Percentiles rank a stretch among this genome's conserved stretches.
Conservation (phyloP, 2,888 invertebrate species). For the Tigriopus californicus region DNA sequence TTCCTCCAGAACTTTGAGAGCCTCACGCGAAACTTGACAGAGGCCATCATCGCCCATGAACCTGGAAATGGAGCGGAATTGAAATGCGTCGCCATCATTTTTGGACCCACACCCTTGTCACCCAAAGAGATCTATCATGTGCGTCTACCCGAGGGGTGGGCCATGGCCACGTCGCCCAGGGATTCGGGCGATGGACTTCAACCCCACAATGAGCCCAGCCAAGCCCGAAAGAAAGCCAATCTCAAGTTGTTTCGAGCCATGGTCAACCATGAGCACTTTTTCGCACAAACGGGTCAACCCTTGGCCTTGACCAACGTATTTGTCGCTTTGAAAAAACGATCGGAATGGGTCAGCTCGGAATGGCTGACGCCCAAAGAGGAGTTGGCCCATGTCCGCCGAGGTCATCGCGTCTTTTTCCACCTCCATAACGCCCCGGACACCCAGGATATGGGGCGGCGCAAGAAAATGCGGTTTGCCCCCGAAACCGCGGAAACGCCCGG, state of each 20-base stretch:
- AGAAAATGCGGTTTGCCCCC: too few species aligned
- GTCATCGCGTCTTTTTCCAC: not conserved
- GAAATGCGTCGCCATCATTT: not conserved
- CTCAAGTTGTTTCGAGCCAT: not conserved
- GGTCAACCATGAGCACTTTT: not conserved
- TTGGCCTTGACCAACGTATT: not conserved
- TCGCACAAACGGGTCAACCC: not conserved
- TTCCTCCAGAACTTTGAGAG: too few species aligned
- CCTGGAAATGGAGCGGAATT: not conserved
- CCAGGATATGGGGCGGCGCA: too few species aligned
- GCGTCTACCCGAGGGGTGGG: not conserved
- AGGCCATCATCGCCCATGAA: not conserved
- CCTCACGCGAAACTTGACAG: too few species aligned
- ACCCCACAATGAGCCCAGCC: not conserved
- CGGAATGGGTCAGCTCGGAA: not conserved
- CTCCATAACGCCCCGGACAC: not conserved
- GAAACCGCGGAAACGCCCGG: not conserved
- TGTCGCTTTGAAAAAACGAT: not conserved
- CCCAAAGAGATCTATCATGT: constrained; percentile 7
- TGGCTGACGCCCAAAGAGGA: not conserved
- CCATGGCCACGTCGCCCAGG: not conserved
- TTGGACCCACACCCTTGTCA: constrained; percentile 1
- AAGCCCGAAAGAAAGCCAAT: too few species aligned
- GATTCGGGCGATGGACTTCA: not conserved
- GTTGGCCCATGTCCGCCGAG: not conserved